Evolutionary conservation across 2,888 invertebrate genomes (phyloP).

Genomic region (Bruchidius siliquastri): DNA sequence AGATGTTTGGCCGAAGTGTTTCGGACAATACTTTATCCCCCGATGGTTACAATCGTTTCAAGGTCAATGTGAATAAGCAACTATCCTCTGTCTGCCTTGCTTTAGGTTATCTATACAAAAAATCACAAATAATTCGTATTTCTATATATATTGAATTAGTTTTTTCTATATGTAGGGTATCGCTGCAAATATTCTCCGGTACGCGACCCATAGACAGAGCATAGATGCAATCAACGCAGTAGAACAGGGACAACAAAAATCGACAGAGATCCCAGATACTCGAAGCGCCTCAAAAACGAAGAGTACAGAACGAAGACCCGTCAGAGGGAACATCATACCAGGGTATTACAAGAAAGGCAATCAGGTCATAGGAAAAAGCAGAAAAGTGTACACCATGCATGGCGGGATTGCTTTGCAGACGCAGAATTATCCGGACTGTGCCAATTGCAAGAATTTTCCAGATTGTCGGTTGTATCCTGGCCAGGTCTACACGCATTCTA

Average conservation of each 20-base stretch:
- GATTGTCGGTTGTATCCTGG: constrained; percentile 65
- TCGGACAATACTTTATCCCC: too few relatives aligned
- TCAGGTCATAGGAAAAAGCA: constrained; percentile 60
- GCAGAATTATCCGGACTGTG: constrained; percentile 85
- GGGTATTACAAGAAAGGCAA: constrained; percentile 19
- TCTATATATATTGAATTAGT: too few relatives aligned
- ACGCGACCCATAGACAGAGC: background rate
- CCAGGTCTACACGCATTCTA: constrained; percentile 64
- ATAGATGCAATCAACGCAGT: background rate
- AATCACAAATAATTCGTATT: too few relatives aligned
- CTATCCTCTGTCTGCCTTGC: too few relatives aligned
- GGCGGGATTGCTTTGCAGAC: constrained; percentile 82
- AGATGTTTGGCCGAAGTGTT: too few relatives aligned
- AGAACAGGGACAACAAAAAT: background rate
- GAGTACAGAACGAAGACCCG: background rate
- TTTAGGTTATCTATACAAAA: too few relatives aligned
- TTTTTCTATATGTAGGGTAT: background rate
- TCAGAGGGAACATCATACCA: constrained; percentile 19
- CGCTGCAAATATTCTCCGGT: background rate
- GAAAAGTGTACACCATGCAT: constrained; percentile 63
- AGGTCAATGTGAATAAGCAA: too few relatives aligned
- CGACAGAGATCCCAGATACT: background rate
- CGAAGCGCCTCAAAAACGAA: background rate
- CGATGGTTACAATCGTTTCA: too few relatives aligned
- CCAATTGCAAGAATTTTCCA: constrained; percentile 75